Conservation (phyloP, 2,797 vertebrate genomes). For the Etheostoma nigrum region DNA sequence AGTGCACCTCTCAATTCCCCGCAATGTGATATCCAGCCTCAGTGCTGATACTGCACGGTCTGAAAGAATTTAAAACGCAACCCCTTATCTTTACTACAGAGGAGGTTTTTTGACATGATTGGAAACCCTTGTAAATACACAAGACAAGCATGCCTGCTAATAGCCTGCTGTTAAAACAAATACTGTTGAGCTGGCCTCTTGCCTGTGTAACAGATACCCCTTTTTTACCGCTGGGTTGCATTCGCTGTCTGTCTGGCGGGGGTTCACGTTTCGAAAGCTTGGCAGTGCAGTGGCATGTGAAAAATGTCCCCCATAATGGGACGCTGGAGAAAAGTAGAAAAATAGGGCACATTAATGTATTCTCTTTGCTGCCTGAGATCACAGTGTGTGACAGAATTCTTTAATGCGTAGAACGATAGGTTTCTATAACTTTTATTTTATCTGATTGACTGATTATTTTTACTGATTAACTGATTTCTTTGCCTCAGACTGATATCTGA, state of each 20-base stretch:
- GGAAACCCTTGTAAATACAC: slow-evolving; percentile 39
- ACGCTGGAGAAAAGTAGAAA: slow-evolving; percentile 41
- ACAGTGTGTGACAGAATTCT: not conserved
- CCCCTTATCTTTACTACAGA: not conserved
- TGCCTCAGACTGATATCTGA: not conserved
- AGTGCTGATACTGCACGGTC: not conserved
- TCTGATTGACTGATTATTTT: not conserved
- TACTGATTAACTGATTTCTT: too few relatives aligned
- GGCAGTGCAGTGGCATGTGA: slow-evolving; percentile 65
- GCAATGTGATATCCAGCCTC: not conserved
- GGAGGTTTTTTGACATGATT: slow-evolving; percentile 33
- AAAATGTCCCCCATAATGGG: slow-evolving; percentile 50
- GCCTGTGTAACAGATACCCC: slow-evolving; percentile 65
- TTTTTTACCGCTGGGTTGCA: slow-evolving; percentile 34
- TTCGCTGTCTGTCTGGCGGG: slow-evolving; percentile 56
- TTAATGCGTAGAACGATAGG: not conserved
- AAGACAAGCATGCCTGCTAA: slow-evolving; percentile 44
- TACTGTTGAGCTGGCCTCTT: slow-evolving; percentile 45
- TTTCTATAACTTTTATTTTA: not conserved
- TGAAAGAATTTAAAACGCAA: slow-evolving; percentile 2
- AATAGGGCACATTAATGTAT: slow-evolving; percentile 34
- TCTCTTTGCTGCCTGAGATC: not conserved
- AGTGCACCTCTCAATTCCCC: not conserved
- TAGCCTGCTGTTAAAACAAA: slow-evolving; percentile 62
- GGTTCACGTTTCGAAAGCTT: slow-evolving; percentile 67